Evolutionary conservation across 2,888 invertebrate genomes (phyloP).

Genomic region (Loripinus fragilis): DNA sequence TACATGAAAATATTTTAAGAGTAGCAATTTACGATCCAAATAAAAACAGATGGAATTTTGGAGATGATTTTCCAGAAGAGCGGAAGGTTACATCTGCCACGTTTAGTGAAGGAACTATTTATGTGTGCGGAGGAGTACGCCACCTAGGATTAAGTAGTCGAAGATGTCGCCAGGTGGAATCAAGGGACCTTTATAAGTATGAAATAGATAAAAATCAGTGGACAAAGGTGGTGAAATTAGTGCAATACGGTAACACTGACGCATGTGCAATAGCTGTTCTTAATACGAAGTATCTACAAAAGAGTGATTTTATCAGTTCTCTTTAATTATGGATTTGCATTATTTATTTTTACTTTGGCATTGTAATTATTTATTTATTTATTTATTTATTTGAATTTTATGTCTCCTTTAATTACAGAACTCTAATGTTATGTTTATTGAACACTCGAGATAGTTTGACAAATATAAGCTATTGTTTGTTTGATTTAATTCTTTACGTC

Average conservation of each 20-base stretch:
- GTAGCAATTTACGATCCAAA: constrained; percentile 92
- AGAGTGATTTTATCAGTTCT: constrained; percentile 68
- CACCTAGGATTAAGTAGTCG: constrained; percentile 62
- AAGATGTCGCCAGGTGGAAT: constrained; percentile 67
- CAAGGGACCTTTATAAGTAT: constrained; percentile 74
- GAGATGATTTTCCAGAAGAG: constrained; percentile 76
- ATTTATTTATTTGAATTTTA: neutral
- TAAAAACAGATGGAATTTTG: constrained; percentile 87
- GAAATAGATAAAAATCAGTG: constrained; percentile 65
- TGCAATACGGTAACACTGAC: constrained; percentile 70
- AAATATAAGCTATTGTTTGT: too few relatives aligned
- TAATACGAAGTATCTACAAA: constrained; percentile 68
- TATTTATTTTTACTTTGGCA: too few relatives aligned
- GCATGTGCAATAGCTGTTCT: constrained; percentile 63
- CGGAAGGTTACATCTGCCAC: constrained; percentile 67
- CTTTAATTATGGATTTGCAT: neutral
- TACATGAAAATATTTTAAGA: constrained; percentile 93
- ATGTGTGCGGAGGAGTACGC: constrained; percentile 73
- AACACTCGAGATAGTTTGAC: too few relatives aligned
- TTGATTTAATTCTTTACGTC: too few relatives aligned
- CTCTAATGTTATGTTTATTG: too few relatives aligned
- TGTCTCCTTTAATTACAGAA: too few relatives aligned
- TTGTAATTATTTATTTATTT: neutral
- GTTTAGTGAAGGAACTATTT: constrained; percentile 64
- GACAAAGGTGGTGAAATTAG: constrained; percentile 68